These are phyloP conservation scores for Brachionus angularis DNA, from an alignment of 1,140 invertebrate species.

Conservation along the genomic window DNA sequence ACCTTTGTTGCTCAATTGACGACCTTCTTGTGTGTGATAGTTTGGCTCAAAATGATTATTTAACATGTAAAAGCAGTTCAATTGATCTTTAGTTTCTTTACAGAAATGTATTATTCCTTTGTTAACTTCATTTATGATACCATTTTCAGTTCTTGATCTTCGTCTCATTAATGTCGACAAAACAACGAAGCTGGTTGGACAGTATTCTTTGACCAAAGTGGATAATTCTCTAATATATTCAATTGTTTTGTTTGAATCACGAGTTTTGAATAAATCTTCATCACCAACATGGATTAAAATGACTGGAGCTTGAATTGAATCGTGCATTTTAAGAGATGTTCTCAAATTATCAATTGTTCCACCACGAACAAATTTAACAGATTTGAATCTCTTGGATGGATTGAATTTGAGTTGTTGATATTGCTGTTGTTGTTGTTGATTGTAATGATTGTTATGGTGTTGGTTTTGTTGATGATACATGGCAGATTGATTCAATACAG, in stretches of 20 bases:
- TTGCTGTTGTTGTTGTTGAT: conserved; percentile 12
- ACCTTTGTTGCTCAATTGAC: conserved; percentile 37
- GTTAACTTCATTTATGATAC: conserved; percentile 34
- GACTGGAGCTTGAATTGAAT: conserved; percentile 33
- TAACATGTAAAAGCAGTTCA: conserved; percentile 38
- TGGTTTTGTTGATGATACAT: conserved; percentile 6
- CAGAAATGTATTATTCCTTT: conserved; percentile 35
- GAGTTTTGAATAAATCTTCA: conserved; percentile 41
- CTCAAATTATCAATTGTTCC: conserved; percentile 41
- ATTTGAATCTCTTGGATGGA: conserved; percentile 38
- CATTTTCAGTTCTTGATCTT: conserved; percentile 35
- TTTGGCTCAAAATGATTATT: conserved; percentile 39
- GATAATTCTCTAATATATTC: conserved; percentile 22
- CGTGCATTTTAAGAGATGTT: conserved; percentile 30
- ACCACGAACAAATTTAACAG: conserved; percentile 22
- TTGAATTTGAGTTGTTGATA: conserved; percentile 38
- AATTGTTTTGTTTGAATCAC: conserved; percentile 10
- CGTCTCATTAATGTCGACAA: conserved; percentile 34
- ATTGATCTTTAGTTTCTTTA: conserved; percentile 7
- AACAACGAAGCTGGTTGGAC: conserved; percentile 27
- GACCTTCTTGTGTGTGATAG: conserved; percentile 39
- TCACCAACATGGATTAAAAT: conserved; percentile 24
- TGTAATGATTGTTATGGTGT: neutral
- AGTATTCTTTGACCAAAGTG: conserved; percentile 34
- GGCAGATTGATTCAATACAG: conserved; percentile 17